Conservation (phyloP, 1,140 invertebrate species). For the Vanessa tameamea region DNA sequence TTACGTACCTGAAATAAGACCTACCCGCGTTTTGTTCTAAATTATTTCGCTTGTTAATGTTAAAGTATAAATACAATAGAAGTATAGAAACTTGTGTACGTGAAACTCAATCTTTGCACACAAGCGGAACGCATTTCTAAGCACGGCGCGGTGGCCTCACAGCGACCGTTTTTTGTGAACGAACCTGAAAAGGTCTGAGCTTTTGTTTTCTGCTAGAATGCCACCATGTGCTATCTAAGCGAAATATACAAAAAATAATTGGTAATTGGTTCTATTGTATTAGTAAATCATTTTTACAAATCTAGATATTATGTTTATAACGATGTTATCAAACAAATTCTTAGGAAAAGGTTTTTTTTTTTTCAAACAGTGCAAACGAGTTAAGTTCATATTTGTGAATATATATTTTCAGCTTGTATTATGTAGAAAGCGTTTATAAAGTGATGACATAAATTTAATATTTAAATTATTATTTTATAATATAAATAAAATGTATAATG, state of each 20-base stretch:
- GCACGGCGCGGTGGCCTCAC: constrained; percentile 58
- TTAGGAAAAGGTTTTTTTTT: too few relatives aligned
- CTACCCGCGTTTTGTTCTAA: too few relatives aligned
- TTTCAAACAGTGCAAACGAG: too few relatives aligned
- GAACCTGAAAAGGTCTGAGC: constrained; percentile 65
- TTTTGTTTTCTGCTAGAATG: constrained; percentile 65
- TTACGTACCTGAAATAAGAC: too few relatives aligned
- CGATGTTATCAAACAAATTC: too few relatives aligned
- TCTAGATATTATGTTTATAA: not conserved
- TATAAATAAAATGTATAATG: not conserved
- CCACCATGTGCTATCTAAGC: constrained; percentile 51
- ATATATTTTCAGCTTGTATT: too few relatives aligned
- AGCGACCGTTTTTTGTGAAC: constrained; percentile 66
- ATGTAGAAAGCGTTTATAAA: too few relatives aligned
- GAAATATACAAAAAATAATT: not conserved
- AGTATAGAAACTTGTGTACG: not conserved
- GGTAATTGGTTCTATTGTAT: not conserved
- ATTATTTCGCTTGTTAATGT: not conserved
- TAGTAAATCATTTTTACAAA: not conserved
- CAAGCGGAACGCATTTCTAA: constrained; percentile 50
- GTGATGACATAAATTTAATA: too few relatives aligned
- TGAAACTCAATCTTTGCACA: constrained; percentile 44
- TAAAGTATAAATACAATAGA: not conserved
- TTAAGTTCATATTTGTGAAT: too few relatives aligned
- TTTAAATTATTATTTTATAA: too few relatives aligned